A percentile compares a stretch with the other conserved stretches of the same genome.
These are phyloP conservation scores for Pollachius pollachius DNA, from an alignment of 2,113 vertebrate genomes.

Conservation along the genomic window DNA sequence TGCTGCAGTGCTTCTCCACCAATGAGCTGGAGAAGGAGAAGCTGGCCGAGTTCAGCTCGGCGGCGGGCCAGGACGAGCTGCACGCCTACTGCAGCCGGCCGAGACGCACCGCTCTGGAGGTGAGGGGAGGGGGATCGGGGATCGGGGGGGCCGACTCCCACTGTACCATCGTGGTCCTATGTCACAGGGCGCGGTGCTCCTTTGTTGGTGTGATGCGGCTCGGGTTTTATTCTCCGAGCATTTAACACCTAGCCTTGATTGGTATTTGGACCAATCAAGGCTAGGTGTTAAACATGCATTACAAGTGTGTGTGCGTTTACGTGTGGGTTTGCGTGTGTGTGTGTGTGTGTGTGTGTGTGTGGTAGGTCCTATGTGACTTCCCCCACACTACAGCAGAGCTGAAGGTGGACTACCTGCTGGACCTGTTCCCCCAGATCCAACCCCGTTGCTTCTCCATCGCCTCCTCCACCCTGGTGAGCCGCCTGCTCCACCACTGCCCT, in stretches of 20 bases:
- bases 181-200: too few species aligned
- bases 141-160: too few species aligned
- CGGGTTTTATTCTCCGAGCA: too few species aligned
- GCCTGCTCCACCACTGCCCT: too few species aligned
- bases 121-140: conserved; percentile 36
- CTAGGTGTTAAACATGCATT: too few species aligned
- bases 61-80: conserved; percentile 84
- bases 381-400: conserved; percentile 80
- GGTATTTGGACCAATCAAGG: too few species aligned
- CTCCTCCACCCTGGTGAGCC: conserved; percentile 82
- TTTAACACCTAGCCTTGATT: too few species aligned
- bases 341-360: neutral
- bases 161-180: too few species aligned
- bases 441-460: conserved; percentile 92
- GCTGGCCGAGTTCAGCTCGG: conserved; percentile 85
- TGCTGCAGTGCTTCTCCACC: conserved; percentile 77
- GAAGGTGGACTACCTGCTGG: conserved; percentile 80
- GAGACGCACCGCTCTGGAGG: conserved; percentile 87
- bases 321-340: neutral
- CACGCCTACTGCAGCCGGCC: conserved; percentile 85
- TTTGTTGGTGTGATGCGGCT: too few species aligned
- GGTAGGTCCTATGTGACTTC: conserved; percentile 87
- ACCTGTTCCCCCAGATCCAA: conserved; percentile 88
- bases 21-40: conserved; percentile 83
- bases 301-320: neutral